Percentiles rank a stretch among this genome's conserved stretches.
Evolutionary conservation across 1,140 invertebrate species (phyloP).

Genomic region (Halictus rubicundus): DNA sequence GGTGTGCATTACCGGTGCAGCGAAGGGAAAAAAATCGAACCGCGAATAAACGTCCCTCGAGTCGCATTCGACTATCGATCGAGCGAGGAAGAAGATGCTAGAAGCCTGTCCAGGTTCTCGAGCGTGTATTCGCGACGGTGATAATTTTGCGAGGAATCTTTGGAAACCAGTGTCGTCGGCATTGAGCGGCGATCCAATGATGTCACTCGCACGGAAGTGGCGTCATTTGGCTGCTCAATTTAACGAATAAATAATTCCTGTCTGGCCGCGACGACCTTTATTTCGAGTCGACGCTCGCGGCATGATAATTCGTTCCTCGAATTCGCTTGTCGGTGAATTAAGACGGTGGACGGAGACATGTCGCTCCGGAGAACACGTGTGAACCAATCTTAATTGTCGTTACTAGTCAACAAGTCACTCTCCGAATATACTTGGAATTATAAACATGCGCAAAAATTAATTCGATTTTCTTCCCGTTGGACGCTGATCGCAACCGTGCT

Average conservation of each 20-base stretch:
- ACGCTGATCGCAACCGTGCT: no score
- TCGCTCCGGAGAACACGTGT: no score
- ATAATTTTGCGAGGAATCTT: not conserved
- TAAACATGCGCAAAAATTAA: no score
- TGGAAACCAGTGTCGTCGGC: slow-evolving; percentile 33
- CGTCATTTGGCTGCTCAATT: slow-evolving; percentile 52
- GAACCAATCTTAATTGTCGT: no score
- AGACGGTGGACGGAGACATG: not conserved
- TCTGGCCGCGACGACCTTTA: slow-evolving; percentile 48
- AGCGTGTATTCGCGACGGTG: not conserved
- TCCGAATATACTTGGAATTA: no score
- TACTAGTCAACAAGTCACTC: no score
- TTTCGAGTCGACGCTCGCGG: slow-evolving; percentile 29
- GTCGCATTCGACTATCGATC: not conserved
- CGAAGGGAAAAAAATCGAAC: not conserved
- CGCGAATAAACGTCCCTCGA: not conserved
- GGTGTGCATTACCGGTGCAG: not conserved
- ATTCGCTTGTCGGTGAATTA: not conserved
- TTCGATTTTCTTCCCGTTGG: no score
- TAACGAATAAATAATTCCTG: slow-evolving; percentile 59
- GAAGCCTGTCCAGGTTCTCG: not conserved
- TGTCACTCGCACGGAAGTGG: slow-evolving; percentile 66
- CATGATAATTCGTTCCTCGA: slow-evolving; percentile 10
- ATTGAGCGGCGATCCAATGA: slow-evolving; percentile 59
- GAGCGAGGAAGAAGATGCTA: not conserved